Conservation (phyloP, 2,888 invertebrate genomes). For the Pachliopta kotzebuea region DNA sequence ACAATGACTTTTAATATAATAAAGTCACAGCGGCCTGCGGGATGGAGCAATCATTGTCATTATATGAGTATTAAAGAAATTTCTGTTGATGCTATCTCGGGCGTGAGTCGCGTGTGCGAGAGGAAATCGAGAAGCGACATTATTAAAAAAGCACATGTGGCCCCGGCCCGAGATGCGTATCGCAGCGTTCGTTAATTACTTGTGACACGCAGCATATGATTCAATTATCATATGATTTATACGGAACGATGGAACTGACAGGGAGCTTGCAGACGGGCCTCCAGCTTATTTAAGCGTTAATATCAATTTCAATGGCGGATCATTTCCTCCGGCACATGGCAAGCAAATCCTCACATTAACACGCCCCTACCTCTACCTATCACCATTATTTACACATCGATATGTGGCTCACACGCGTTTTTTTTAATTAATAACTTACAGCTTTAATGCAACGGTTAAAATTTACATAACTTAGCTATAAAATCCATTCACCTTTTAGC, state of each 20-base stretch:
- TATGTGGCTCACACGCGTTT: conserved; percentile 51
- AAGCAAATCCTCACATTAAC: conserved; percentile 61
- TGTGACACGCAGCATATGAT: conserved; percentile 80
- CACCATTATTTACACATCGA: conserved; percentile 54
- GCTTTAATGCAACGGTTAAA: conserved; percentile 20
- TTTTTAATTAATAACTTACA: conserved; percentile 12
- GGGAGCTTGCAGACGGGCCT: conserved; percentile 46
- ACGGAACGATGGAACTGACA: conserved; percentile 54
- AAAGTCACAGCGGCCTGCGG: conserved; percentile 60
- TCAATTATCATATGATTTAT: conserved; percentile 81
- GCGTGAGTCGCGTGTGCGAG: conserved; percentile 68
- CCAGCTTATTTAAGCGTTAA: conserved; percentile 71
- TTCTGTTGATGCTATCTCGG: conserved; percentile 73
- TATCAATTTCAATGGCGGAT: conserved; percentile 63
- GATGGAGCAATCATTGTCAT: conserved; percentile 69
- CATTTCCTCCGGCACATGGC: conserved; percentile 68
- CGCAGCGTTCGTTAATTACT: conserved; percentile 77
- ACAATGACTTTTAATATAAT: conserved; percentile 74
- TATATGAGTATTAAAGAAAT: conserved; percentile 69
- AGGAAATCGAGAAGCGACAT: conserved; percentile 68
- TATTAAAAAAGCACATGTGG: conserved; percentile 79
- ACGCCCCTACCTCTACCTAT: conserved; percentile 50
- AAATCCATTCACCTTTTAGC: conserved; percentile 28
- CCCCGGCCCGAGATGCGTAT: conserved; percentile 72
- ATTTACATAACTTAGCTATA: conserved; percentile 29